phyloP scores from a whole-genome alignment of 2,888 invertebrate species.

The Brachypalpus laphriformis region DNA sequence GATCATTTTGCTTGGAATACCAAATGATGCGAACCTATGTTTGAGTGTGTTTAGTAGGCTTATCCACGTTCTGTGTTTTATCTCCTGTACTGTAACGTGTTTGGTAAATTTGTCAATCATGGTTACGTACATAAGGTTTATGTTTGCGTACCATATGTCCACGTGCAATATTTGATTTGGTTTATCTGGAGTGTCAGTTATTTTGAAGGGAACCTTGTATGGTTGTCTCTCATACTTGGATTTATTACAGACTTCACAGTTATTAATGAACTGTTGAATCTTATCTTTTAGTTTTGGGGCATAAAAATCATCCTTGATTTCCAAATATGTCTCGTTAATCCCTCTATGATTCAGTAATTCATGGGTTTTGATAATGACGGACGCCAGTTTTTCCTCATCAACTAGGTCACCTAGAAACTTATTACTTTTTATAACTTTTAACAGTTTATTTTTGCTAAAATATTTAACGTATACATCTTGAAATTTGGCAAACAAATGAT shows the following conservation, averaged over 20 bases:
- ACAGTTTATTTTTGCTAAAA: background rate
- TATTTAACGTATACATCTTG: slow-evolving; percentile 19
- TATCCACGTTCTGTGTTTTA: slow-evolving; percentile 25
- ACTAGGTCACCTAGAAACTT: slow-evolving; percentile 22
- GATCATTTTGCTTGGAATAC: slow-evolving; percentile 7
- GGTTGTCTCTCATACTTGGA: slow-evolving; percentile 2
- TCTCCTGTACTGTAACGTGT: slow-evolving; percentile 21
- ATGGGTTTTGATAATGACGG: background rate
- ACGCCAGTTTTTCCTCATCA: slow-evolving; percentile 16
- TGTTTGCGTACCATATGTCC: background rate
- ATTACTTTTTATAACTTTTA: slow-evolving; percentile 12
- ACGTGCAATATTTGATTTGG: slow-evolving; percentile 14
- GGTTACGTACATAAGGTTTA: background rate
- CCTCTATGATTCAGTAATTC: slow-evolving; percentile 18
- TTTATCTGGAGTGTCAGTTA: background rate
- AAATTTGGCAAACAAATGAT: slow-evolving; percentile 30
- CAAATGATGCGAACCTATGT: slow-evolving; percentile 6
- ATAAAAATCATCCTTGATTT: slow-evolving; percentile 35
- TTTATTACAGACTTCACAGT: slow-evolving; percentile 8
- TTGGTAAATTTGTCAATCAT: slow-evolving; percentile 24
- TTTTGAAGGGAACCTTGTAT: slow-evolving; percentile 5
- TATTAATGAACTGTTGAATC: slow-evolving; percentile 9
- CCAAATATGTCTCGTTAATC: slow-evolving; percentile 13
- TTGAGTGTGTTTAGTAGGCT: background rate
- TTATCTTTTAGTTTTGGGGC: slow-evolving; percentile 19